Evolutionary conservation across 2,888 invertebrate species (phyloP).

Genomic region (Rhamnusium bicolor): DNA sequence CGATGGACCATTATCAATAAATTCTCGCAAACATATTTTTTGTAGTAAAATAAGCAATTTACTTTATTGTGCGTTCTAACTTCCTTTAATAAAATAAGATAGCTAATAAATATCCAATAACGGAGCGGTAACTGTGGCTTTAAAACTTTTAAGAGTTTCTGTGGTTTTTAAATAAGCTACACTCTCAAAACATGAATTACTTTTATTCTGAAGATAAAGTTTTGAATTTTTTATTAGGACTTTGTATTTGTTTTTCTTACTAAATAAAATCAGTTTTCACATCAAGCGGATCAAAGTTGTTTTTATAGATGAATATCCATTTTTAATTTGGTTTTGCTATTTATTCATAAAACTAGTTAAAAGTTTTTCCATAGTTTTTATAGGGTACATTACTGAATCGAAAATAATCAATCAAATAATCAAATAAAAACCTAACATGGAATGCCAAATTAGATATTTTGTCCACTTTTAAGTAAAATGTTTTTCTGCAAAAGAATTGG

Average conservation of each 20-base stretch:
- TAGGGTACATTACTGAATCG: too few species aligned
- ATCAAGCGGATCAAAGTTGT: constrained; percentile 6
- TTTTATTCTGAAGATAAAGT: constrained; percentile 21
- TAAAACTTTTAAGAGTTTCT: constrained; percentile 22
- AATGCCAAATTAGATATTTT: too few species aligned
- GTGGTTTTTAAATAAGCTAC: constrained; percentile 25
- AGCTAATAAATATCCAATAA: constrained; percentile 17
- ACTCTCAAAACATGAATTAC: constrained; percentile 27
- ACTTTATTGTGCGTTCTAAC: not conserved
- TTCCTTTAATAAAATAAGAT: not conserved
- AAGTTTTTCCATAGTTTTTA: too few species aligned
- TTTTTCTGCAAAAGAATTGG: too few species aligned
- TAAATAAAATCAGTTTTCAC: constrained; percentile 3
- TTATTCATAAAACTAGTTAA: too few species aligned
- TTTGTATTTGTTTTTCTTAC: constrained; percentile 18
- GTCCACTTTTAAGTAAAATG: too few species aligned
- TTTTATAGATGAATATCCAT: constrained; percentile 21
- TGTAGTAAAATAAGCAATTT: too few species aligned
- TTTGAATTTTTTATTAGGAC: constrained; percentile 33
- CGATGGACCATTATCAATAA: too few species aligned
- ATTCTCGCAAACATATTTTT: too few species aligned
- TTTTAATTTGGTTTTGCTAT: not conserved
- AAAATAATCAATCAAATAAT: too few species aligned
- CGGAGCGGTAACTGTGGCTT: constrained; percentile 1
- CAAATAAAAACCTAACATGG: too few species aligned